Evolutionary conservation across 2,113 vertebrate species (phyloP), one percentile per base, ranked within the genome.

Genomic region (Hemicordylus capensis): DNA sequence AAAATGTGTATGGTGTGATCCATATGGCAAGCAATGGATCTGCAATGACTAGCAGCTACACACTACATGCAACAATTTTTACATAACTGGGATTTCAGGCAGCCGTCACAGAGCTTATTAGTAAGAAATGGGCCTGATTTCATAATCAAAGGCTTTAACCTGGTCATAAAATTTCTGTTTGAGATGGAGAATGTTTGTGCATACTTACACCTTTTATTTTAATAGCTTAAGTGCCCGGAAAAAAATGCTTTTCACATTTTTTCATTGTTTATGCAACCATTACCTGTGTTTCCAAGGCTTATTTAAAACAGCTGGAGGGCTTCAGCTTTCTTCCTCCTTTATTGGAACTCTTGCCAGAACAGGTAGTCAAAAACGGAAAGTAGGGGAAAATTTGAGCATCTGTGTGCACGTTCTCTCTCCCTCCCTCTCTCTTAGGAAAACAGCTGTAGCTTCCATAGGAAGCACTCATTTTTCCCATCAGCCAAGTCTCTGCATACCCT

Each of bases 371-470:
- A 94, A 94, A 95, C 87, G 86, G 93, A 96, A 96, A 97, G 94
- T 72, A 91, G 85, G 93, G 90, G 91, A 94, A 95, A 96, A 95
- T 87, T 94, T 94, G 93, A 92, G 94, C 96, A 94, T 96, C 92
- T 96, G 93, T 89, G 82, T 87, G 63, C 64, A 54, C 3, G 10
- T 63, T 44, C 31, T 66, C 44, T 67, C 73, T 42, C 31, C n/a
- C 69, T 74, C 56, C 26, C 90, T 88, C 90, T 96, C 95, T 96
- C 96, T 63, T 96, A 96, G 97, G 97, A 97, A 97, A 97, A 97
- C 98, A 98, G 97, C 98, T 98, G 97, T 91, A 85, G 89, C 94
- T 96, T 97, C 96, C 96, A 96, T 94, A 97, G 96, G 97, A 98
- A 97, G 95, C 88, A 81, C 87, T 96, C 91, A 94, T 97, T 96